Evolutionary conservation across 2,888 invertebrate genomes (phyloP).

Genomic region (Polymixis lichenea): DNA sequence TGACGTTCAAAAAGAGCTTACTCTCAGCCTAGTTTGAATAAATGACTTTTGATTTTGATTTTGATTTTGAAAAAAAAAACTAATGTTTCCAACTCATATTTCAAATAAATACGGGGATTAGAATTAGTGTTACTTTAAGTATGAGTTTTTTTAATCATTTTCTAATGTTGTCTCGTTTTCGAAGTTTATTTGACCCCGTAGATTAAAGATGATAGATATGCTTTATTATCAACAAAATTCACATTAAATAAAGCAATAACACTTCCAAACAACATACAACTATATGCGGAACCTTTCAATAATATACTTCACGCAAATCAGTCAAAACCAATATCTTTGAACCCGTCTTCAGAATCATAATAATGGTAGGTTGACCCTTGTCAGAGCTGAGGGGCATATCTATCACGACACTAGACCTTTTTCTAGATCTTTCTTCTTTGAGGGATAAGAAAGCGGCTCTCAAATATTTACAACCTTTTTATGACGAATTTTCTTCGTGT

Average conservation of each 20-base stretch:
- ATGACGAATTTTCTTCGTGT: background rate
- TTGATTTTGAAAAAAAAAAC: too few species aligned
- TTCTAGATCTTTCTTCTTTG: slow-evolving; percentile 24
- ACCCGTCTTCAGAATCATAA: slow-evolving; percentile 43
- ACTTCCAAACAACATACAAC: background rate
- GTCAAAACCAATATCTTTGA: slow-evolving; percentile 41
- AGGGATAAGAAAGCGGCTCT: background rate
- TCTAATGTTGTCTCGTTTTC: background rate
- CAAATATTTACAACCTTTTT: background rate
- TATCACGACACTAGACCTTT: slow-evolving; percentile 35
- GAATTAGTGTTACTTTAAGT: too few species aligned
- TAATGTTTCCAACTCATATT: too few species aligned
- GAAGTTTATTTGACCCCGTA: background rate
- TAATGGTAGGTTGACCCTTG: slow-evolving; percentile 54
- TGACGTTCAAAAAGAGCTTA: too few species aligned
- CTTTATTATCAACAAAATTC: background rate
- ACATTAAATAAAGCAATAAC: background rate
- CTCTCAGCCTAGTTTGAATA: too few species aligned
- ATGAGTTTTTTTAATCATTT: background rate
- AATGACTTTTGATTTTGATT: too few species aligned
- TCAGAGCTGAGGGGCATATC: slow-evolving; percentile 39
- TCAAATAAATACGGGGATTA: too few species aligned
- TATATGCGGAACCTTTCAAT: slow-evolving; percentile 23
- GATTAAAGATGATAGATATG: background rate
- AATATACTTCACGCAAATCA: slow-evolving; percentile 42